Evolutionary conservation across 2,888 invertebrate species (phyloP), one percentile per base, ranked within the genome.

Genomic region (Lottia gigantea): DNA sequence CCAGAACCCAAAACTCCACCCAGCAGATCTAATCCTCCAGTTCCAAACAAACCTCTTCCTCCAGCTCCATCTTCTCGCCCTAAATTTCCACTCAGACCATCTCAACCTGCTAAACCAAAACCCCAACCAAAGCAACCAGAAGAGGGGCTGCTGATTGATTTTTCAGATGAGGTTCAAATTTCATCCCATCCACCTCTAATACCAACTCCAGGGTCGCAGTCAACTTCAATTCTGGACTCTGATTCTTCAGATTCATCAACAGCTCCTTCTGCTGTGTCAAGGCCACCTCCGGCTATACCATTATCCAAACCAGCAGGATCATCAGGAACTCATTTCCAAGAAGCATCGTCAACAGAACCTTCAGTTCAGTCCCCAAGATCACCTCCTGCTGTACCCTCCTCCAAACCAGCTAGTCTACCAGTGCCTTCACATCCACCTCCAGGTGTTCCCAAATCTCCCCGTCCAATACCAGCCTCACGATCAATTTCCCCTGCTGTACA

Each of bases 181-280:
- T 23, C 19, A 14, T 55, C 55, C 2, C 55, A 55, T 12, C 55
- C 55, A 19, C 55, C 55, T 55, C 23, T 55, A 7, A 55, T 55
- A 19, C 55, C 55, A 23, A 11, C 23, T 23, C 19, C 55, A 55
- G 19, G 19, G 15, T 23, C 19, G 8, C n/a, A n/a, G n/a, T n/a
- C n/a, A n/a, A n/a, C n/a, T 2, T 23, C 19, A 8, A 1, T 23
- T 23, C 19, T 55, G 11, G 19, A 11, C 11, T 19, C 19, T 23
- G 19, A 8, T 12, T 19, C 55, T 55, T 55, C n/a, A 15, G 19
- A 19, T 11, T 8, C 49, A 49, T 49, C 19, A 49, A 55, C 55
- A 15, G 19, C 71, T 62, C 71, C 74, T 23, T 69, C 73, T 19
- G 65, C 71, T 25, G 61, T 70, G 12, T 64, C 74, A n/a, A 66